These are phyloP conservation scores for Stictonetta naevosa DNA, from an alignment of 2,113 vertebrate species.

Conservation along the genomic window DNA sequence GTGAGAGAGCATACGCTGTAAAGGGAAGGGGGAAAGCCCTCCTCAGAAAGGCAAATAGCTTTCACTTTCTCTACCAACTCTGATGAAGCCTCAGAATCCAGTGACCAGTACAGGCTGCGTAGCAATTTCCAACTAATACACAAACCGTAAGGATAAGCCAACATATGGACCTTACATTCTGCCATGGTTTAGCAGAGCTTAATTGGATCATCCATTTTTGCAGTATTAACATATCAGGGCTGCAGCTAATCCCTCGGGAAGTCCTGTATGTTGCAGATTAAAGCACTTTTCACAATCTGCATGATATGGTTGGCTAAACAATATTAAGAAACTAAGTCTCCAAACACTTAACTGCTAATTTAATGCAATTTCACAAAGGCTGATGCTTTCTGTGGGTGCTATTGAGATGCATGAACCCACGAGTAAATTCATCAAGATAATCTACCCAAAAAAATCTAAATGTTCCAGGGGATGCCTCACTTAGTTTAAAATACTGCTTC, in stretches of 20 bases:
- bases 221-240: slow-evolving; percentile 57
- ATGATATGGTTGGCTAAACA: slow-evolving; percentile 43
- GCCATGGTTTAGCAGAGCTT: slow-evolving; percentile 42
- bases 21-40: not conserved
- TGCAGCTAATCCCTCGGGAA: slow-evolving; percentile 34
- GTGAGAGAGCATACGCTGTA: not conserved
- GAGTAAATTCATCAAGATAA: slow-evolving; percentile 29
- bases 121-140: not conserved
- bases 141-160: slow-evolving; percentile 28
- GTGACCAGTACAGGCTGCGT: not conserved
- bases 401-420: not conserved
- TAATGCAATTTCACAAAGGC: not conserved
- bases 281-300: slow-evolving; percentile 49
- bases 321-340: not conserved
- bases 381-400: not conserved
- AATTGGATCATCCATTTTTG: slow-evolving; percentile 75
- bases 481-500: slow-evolving; percentile 9
- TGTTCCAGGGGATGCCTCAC: not conserved
- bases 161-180: slow-evolving; percentile 42
- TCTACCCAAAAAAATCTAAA: slow-evolving; percentile 25
- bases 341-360: slow-evolving; percentile 28
- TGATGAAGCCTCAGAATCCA: not conserved
- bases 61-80: not conserved
- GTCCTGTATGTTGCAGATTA: slow-evolving; percentile 56
- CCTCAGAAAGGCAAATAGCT: not conserved